Evolutionary conservation across 2,888 invertebrate genomes (phyloP).

Genomic region (Lasioglossum calceatum): DNA sequence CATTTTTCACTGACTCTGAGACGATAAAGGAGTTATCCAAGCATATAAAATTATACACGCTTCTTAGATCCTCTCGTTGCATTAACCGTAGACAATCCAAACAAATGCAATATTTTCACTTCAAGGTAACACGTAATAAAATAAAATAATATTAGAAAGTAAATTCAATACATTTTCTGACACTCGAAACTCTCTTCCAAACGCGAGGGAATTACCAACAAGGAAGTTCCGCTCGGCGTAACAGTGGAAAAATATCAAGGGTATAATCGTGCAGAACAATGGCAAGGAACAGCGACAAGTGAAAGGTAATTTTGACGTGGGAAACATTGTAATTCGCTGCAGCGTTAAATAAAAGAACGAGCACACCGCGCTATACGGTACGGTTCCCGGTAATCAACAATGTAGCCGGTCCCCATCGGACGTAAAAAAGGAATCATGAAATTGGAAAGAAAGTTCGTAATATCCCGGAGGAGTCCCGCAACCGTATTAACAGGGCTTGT

Average conservation of each 20-base stretch:
- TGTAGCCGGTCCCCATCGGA: slow-evolving; percentile 37
- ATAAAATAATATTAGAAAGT: neutral
- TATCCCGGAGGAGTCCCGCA: slow-evolving; percentile 48
- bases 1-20: neutral
- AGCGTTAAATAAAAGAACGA: slow-evolving; percentile 17
- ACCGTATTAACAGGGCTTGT: slow-evolving; percentile 55
- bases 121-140: neutral
- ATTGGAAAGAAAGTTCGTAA: slow-evolving; percentile 61
- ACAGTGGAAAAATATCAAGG: neutral
- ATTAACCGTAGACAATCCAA: neutral
- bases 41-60: neutral
- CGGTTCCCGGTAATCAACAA: slow-evolving; percentile 42
- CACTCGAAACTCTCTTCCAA: neutral
- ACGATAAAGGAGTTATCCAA: neutral
- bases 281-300: neutral
- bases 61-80: neutral
- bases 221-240: neutral
- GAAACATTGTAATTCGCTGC: slow-evolving; percentile 1
- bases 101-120: neutral
- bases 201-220: neutral
- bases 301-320: neutral
- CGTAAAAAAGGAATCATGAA: slow-evolving; percentile 54
- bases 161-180: neutral
- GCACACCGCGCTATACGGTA: neutral
- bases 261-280: neutral